Evolutionary conservation across 1,140 invertebrate genomes (phyloP), one percentile per base, ranked within the genome.

Genomic region (Pachyrhynchus sulphureomaculatus): DNA sequence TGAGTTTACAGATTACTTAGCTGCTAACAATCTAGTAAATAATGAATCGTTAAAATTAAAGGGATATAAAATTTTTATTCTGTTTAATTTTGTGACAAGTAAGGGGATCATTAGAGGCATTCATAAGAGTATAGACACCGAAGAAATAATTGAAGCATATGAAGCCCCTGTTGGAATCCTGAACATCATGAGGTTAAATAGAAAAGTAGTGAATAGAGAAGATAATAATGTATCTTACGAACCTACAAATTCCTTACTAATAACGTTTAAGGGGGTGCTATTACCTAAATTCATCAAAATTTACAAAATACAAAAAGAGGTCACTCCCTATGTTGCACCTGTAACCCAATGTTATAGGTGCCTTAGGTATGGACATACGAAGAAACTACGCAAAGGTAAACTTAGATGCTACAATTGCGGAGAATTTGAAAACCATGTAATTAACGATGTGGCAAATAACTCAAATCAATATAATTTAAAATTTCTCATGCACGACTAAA

Each of bases 291-390:
- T 13, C 12, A 2, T 47, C 12, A 21, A 12, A 10, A 23, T 47
- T 2, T 47, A 29, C 15, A 15, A 15, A 10, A 8, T 47, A 20
- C 2, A 24, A 47, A 12, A 24, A n/a, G 12, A 10, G n/a, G 2
- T 47, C 10, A 4, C 6, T 24, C 9, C 24, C 6, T 57, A 57
- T 26, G 34, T 47, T 9, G 12, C 44, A 8, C 54, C 54, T 2
- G 54, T 57, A 1, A 57, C 44, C 8, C 42, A 57, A 37, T 57
- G 41, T 37, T 57, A 20, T 13, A 8, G 34, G n/a, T 57, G 54
- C 15, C 24, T 47, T 13, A 45, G 18, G 8, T 57, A 34, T 23
- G 54, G 54, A 9, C 42, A 57, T 15, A 47, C 42, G 3, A 4
- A 17, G 21, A 57, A 45, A 13, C 15, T 15, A 9, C 47, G 54